Evolutionary conservation across 1,140 invertebrate species (phyloP).

Genomic region (Dolichoris vasculosae): DNA sequence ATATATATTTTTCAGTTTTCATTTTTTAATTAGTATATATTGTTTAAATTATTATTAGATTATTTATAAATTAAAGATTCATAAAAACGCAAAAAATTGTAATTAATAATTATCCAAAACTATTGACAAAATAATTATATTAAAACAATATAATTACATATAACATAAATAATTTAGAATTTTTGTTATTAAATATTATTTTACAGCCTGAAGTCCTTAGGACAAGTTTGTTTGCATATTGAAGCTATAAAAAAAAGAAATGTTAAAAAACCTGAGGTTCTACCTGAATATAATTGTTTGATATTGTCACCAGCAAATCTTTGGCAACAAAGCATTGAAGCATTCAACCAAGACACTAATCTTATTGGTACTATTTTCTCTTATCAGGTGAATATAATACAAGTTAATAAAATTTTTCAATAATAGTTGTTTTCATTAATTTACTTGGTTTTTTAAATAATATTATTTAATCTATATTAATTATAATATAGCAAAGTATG

Average conservation of each 20-base stretch:
- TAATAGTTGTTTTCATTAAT: background rate
- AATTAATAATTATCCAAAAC: background rate
- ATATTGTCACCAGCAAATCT: conserved; percentile 95
- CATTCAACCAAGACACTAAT: conserved; percentile 85
- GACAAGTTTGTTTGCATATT: conserved; percentile 90
- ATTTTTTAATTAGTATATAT: no score
- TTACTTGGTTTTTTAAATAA: no score
- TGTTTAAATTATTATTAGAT: no score
- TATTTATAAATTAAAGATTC: no score
- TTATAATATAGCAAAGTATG: no score
- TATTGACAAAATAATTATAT: background rate
- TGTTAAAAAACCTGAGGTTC: conserved; percentile 76
- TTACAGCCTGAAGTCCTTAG: conserved; percentile 80
- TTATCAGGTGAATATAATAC: conserved; percentile 79
- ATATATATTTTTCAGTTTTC: no score
- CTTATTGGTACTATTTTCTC: conserved; percentile 87
- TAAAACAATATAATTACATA: background rate
- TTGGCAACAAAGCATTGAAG: conserved; percentile 88
- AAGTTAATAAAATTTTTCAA: background rate
- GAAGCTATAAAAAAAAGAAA: conserved; percentile 83
- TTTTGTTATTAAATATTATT: background rate
- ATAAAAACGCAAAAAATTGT: no score
- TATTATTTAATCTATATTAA: no score
- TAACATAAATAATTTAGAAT: background rate
- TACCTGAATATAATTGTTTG: conserved; percentile 94